Evolutionary conservation across 2,113 vertebrate species (phyloP), one percentile per base, ranked within the genome.

Genomic region (Crotalus horridus): DNA sequence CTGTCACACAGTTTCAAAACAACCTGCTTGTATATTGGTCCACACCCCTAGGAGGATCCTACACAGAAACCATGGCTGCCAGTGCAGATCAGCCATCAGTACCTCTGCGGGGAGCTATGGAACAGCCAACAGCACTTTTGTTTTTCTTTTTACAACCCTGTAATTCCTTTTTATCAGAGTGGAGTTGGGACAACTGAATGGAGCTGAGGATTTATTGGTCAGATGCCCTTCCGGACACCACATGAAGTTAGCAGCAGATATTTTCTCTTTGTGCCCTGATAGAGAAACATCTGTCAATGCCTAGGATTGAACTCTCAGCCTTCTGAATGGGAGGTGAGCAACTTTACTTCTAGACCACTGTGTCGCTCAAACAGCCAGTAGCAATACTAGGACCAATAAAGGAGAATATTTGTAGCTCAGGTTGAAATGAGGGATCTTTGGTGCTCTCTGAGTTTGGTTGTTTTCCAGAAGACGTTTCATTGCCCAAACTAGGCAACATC

Each of bases 1-100:
- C 39, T 85, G 90, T 88, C 61, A 26, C 29, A 51, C 85, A 55
- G 59, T 91, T 93, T 91, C 24, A 89, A 91, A 91, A 91, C 89
- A 88, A 85, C 21, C 3, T 88, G 61, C 59, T 85, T 54, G 56
- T 13, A 90, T 91, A 85, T 88, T 24, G 59, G 74, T 87, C 43
- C 21, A 29, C 29, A 91, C 43, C 51, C 64, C 54, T 69, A 23
- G 9, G 0, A 39, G n/a, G 29, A 53, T 91, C 86, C 61, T 58
- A 91, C 43, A 29, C 5, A 39, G 39, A 59, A 61, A 81, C 39
- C 61, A 3, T 33, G 46, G 24, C 43, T 81, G 92, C 61, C 90
- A 58, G 53, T 21, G 9, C n/a, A 43, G 56, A 90, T 64, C n/a
- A 56, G 29, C 58, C 48, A 39, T 9, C 29, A 88, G 86, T 21